Conservation (phyloP, 2,797 vertebrate genomes). For the Sebastes miniatus region DNA sequence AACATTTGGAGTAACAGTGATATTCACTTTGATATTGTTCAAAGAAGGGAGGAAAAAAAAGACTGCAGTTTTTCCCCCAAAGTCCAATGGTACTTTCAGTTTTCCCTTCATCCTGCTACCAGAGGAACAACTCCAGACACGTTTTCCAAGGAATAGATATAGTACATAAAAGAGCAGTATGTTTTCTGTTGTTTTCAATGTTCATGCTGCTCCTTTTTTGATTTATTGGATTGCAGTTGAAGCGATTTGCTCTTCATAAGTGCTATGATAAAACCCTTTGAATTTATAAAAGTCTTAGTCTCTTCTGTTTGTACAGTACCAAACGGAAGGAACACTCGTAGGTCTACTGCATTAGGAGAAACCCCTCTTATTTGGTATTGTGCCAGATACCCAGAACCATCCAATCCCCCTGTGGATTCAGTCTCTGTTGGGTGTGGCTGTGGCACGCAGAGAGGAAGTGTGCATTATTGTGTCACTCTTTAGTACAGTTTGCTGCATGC, state of each 20-base stretch:
- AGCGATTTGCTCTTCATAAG: constrained; percentile 82
- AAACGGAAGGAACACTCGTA: constrained; percentile 80
- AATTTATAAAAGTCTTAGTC: constrained; percentile 74
- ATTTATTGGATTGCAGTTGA: constrained; percentile 83
- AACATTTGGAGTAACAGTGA: constrained; percentile 84
- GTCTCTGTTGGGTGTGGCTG: constrained; percentile 75
- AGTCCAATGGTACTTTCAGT: constrained; percentile 75
- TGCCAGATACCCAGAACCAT: constrained; percentile 78
- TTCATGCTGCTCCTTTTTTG: constrained; percentile 68
- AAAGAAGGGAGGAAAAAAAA: constrained; percentile 29
- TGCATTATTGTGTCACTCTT: constrained; percentile 53
- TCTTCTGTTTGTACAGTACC: constrained; percentile 81
- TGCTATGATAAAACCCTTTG: constrained; percentile 84
- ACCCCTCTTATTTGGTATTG: constrained; percentile 85
- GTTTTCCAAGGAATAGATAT: constrained; percentile 73
- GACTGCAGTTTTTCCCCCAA: constrained; percentile 48
- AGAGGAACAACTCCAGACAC: constrained; percentile 62
- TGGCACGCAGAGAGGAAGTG: constrained; percentile 71
- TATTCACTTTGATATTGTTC: constrained; percentile 80
- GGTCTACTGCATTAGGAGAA: constrained; percentile 86
- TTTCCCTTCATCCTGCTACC: constrained; percentile 76
- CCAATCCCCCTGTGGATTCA: constrained; percentile 61
- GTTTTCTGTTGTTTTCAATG: constrained; percentile 39
- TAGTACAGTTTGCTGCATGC: constrained; percentile 50
- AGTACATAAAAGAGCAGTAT: constrained; percentile 74